These are phyloP conservation scores for Morinoia aosen DNA, from an alignment of 2,888 invertebrate species.

Conservation along the genomic window DNA sequence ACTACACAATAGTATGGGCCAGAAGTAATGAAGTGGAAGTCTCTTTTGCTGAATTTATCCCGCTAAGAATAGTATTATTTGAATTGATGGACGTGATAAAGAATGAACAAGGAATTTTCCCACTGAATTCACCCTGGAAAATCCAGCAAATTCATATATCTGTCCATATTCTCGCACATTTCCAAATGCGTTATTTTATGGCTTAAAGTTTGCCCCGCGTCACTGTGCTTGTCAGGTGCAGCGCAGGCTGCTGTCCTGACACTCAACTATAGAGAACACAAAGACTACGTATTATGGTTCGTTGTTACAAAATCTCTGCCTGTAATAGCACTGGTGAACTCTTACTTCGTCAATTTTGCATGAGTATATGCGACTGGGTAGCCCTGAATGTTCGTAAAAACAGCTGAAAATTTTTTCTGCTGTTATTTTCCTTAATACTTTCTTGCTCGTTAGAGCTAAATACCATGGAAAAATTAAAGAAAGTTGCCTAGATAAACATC, in stretches of 20 bases:
- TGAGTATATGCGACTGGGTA: too few species aligned
- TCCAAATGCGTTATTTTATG: not conserved
- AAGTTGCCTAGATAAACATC: not conserved
- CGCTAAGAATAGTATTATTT: too few species aligned
- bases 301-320: not conserved
- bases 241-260: not conserved
- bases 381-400: too few species aligned
- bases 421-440: not conserved
- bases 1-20: too few species aligned
- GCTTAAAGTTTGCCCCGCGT: not conserved
- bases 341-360: not conserved
- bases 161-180: too few species aligned
- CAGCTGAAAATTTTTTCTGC: not conserved
- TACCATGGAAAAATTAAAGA: too few species aligned
- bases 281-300: not conserved
- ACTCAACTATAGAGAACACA: not conserved
- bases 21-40: too few species aligned
- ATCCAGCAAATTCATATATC: too few species aligned
- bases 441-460: not conserved
- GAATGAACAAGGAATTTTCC: too few species aligned
- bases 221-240: not conserved
- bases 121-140: too few species aligned
- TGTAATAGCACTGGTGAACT: not conserved
- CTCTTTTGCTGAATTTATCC: too few species aligned
- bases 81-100: too few species aligned